These are phyloP conservation scores for Phrynosoma platyrhinos DNA, from an alignment of 2,113 vertebrate genomes.

Conservation along the genomic window DNA sequence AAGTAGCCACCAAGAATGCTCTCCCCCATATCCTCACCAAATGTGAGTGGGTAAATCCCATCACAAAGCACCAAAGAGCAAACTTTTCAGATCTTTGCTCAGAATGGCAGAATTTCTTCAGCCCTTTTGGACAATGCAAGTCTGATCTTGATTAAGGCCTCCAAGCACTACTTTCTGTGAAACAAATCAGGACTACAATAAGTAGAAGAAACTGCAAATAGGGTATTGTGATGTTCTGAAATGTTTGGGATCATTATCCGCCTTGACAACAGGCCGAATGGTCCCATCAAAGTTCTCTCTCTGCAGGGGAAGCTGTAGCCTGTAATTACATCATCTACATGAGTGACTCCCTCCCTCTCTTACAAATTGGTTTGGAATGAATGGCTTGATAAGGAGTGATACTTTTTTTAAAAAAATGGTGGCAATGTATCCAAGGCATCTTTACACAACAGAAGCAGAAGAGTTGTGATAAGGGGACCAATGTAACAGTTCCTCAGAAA, in stretches of 20 bases:
- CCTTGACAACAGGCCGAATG: constrained; percentile 2
- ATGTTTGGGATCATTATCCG: constrained; percentile 3
- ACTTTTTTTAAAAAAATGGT: not conserved
- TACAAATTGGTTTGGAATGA: constrained; percentile 10
- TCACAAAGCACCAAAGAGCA: not conserved
- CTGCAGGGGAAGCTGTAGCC: constrained; percentile 1
- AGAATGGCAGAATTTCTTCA: not conserved
- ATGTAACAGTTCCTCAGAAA: not conserved
- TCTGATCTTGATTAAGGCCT: constrained; percentile 8
- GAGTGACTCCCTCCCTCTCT: not conserved
- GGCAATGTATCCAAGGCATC: not conserved
- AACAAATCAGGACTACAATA: constrained; percentile 20
- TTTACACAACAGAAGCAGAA: not conserved
- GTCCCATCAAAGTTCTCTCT: constrained; percentile 13
- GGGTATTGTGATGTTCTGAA: not conserved
- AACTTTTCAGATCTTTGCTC: not conserved
- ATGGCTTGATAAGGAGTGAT: constrained; percentile 2
- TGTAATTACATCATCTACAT: constrained; percentile 21
- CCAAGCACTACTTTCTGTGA: not conserved
- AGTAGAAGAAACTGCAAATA: not conserved
- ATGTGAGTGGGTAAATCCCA: not conserved
- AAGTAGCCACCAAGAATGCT: too few species aligned
- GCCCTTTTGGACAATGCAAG: constrained; percentile 1
- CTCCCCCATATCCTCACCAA: too few species aligned
- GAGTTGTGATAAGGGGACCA: not conserved